Evolutionary conservation across 2,888 invertebrate genomes (phyloP), one percentile per base, ranked within the genome.

Genomic region (Candidula unifasciata): DNA sequence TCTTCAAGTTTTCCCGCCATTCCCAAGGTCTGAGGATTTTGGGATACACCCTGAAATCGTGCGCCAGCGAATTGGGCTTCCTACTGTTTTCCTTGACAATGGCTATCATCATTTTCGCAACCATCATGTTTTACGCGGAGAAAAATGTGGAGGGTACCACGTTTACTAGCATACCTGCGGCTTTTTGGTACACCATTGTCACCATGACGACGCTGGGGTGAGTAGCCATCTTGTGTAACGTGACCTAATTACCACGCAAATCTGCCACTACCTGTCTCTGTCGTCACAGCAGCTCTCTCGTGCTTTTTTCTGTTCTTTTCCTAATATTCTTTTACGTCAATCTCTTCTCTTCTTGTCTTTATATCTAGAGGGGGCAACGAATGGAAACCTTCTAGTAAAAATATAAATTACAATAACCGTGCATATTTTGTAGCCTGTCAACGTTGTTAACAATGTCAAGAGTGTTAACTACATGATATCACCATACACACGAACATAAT

Each of bases 101-200:
- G 99, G 99, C 99, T 92, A 99, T 99, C 94, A 99, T 99, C 93
- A 99, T 99, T 93, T 99, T 99, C 94, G 99, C 99, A 88, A 99
- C 99, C 68, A 98, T 99, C 91, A 99, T 99, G 99, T 99, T 98
- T 95, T 99, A 99, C 95, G 99, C 99, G 80, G 99, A 99, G 95
- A 99, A 99, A 95, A 99, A 99, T 94, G 99, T 98, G 89, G 96
- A 96, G 92, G 96, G 97, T 91, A 99, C 99, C 83, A 97, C 97
- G 94, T 99, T 99, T 95, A 99, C 98, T 88, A 99, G 98, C 94
- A 99, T 99, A 95, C 99, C 99, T 86, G 98, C 99, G 82, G 99
- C 99, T 90, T 99, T 99, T 95, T 99, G 99, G 99, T 99, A 99
- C 95, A 99, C 99, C 93, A 99, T 99, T 93, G 99, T 99, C 93